Evolutionary conservation across 2,113 vertebrate species (phyloP).

Genomic region (Notechis scutatus): DNA sequence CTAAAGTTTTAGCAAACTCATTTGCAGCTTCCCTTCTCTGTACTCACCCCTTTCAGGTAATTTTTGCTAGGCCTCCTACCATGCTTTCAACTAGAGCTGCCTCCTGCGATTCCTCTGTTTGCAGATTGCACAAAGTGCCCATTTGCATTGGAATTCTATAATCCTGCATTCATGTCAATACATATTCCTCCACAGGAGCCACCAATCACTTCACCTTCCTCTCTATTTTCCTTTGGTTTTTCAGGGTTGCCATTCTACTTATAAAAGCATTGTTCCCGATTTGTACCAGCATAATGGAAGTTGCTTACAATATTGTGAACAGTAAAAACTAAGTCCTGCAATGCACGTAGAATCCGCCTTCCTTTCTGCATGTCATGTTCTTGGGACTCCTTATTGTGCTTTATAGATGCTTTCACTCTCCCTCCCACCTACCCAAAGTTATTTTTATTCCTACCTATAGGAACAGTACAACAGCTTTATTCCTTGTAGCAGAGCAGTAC

Average conservation of each 20-base stretch:
- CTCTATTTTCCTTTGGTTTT: background rate
- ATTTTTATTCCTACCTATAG: constrained; percentile 24
- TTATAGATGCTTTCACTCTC: background rate
- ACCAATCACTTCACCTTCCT: background rate
- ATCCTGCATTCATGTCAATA: background rate
- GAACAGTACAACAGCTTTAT: background rate
- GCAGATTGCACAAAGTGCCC: background rate
- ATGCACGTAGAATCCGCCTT: constrained; percentile 9
- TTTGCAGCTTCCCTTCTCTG: background rate
- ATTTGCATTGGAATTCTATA: background rate
- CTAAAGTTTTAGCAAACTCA: background rate
- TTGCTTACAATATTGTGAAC: constrained; percentile 11
- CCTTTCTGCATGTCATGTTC: constrained; percentile 21
- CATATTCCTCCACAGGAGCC: background rate
- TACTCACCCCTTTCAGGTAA: background rate
- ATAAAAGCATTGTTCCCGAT: background rate
- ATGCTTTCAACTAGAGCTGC: background rate
- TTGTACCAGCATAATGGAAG: constrained; percentile 8
- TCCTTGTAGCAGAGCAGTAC: background rate
- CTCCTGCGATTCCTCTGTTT: background rate
- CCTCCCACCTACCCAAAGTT: constrained; percentile 10
- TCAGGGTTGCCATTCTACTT: constrained; percentile 17
- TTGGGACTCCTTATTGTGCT: constrained; percentile 13
- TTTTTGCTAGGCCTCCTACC: background rate
- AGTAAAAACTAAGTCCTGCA: background rate